Evolutionary conservation across 2,888 invertebrate genomes (phyloP), one percentile per base, ranked within the genome.

Genomic region (Tetranychus truncatus): DNA sequence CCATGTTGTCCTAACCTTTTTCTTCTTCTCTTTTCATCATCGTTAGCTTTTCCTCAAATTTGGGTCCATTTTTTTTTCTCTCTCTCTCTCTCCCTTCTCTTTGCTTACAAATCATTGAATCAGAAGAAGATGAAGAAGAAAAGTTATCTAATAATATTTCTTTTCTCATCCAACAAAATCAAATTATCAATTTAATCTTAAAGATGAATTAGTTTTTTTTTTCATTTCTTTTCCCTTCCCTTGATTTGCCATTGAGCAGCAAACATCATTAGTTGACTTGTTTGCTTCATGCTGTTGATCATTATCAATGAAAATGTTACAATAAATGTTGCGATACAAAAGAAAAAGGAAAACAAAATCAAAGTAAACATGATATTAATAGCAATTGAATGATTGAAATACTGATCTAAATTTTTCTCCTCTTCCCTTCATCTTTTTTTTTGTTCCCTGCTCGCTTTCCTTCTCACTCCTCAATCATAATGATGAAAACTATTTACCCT

Each of bases 11-110:
- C 21, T 34, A 20, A 72, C 34, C 11, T 45, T 72, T 45, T 15
- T 72, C 44, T 45, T 72, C 44, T n/a, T 24, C 72, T 44, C 44
- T 44, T 18, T 44, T 72, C 72, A 46, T 46, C 46, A 72, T 46
- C n/a, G 44, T n/a, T 72, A 18, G 20, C 15, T 44, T 71, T 15
- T 20, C 71, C 71, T 71, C 20, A 34, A 18, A 7, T 18, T 18
- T 11, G 7, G n/a, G n/a, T 66, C 15, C 20, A 18, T 66, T 11
- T 66, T 20, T 66, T n/a, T 4, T n/a, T 24, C 24, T 24, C 24
- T 24, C 71, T 71, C 24, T 20, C 34, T 20, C 34, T n/a, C n/a
- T n/a, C 21, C 34, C 20, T 20, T 71, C 71, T 20, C 71, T 71
- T 20, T 71, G 15, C 34, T 24, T 71, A 21, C 21, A 71, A n/a